These are phyloP conservation scores for Psococerastis gibbosa DNA, from an alignment of 2,888 invertebrate species.

Conservation along the genomic window DNA sequence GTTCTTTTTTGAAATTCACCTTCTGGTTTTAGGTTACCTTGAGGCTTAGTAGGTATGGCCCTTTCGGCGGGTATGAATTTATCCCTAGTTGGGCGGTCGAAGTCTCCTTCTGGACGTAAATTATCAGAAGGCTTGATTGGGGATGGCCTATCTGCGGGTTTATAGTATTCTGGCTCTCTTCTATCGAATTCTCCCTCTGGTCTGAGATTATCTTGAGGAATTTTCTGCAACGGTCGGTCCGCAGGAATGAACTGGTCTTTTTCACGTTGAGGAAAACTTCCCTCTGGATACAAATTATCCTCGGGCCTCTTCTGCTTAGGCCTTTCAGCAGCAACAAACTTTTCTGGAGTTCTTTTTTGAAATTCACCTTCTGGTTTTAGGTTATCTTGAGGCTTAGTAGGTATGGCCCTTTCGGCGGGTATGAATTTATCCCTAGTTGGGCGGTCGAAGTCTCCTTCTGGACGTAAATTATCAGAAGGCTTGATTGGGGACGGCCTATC, in stretches of 20 bases:
- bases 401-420: constrained; percentile 17
- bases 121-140: constrained; percentile 38
- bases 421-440: constrained; percentile 17
- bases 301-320: constrained; percentile 27
- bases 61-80: constrained; percentile 24
- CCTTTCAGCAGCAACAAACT: constrained; percentile 27
- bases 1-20: constrained; percentile 26
- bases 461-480: constrained; percentile 22
- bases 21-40: constrained; percentile 38
- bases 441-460: constrained; percentile 22
- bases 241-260: constrained; percentile 26
- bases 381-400: constrained; percentile 18
- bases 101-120: constrained; percentile 31
- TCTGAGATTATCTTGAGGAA: constrained; percentile 31
- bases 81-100: constrained; percentile 29
- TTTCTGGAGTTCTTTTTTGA: constrained; percentile 29
- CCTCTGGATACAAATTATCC: constrained; percentile 37
- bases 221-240: constrained; percentile 25
- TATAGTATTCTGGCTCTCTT: constrained; percentile 16
- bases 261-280: constrained; percentile 31
- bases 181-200: constrained; percentile 30
- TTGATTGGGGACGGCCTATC: constrained; percentile 20
- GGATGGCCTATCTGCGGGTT: constrained; percentile 24
- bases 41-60: constrained; percentile 27
- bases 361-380: constrained; percentile 30